Base-by-base conservation (phyloP, 2,797 vertebrate genomes). In the Falco cherrug region DNA sequence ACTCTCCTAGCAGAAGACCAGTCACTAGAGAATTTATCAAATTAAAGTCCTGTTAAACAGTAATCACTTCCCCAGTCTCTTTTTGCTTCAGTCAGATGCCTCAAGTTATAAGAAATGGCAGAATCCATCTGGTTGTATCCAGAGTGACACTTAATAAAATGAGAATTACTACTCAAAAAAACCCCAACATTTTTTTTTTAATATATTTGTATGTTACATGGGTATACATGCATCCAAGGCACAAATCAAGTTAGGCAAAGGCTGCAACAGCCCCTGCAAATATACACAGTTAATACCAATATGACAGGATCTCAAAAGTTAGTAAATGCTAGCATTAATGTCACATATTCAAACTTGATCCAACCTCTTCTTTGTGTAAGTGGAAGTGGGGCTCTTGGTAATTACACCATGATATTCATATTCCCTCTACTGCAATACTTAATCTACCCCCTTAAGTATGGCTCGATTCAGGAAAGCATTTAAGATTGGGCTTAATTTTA, bases 81-180 rank as follows among this genome's bases (percentile, higher is more conserved):
- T 85, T 33, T 54, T 89, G 86, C 69, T 81, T 75, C 64, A 87
- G 71, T 85, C 73, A 35, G 83, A 96, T 91, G 77, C 61, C 45
- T 85, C 54, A 43, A 48, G 71, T 77, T 78, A 16, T 65, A 35
- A 80, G 75, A 92, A 96, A 91, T 67, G 76, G 54, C 70, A 87
- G 76, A 54, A 73, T 47, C 81, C 41, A 64, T 39, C 39, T 63
- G 68, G 33, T 54, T 53, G 17, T 33, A 61, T 45, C 21, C 63
- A 33, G 41, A 64, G 16, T 20, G 50, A 84, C 57, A 45, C 35
- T 68, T 81, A 25, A 51, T 70, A 69, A 69, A 81, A 43, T 60
- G 41, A 61, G 37, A 71, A 50, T 29, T 82, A 53, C 68, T 45
- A 53, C 41, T 43, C 41, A 43, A 43, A 43, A 43, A 43, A 43